These are phyloP conservation scores for Amazona guildingii DNA, from an alignment of 2,113 vertebrate species.

Conservation along the genomic window DNA sequence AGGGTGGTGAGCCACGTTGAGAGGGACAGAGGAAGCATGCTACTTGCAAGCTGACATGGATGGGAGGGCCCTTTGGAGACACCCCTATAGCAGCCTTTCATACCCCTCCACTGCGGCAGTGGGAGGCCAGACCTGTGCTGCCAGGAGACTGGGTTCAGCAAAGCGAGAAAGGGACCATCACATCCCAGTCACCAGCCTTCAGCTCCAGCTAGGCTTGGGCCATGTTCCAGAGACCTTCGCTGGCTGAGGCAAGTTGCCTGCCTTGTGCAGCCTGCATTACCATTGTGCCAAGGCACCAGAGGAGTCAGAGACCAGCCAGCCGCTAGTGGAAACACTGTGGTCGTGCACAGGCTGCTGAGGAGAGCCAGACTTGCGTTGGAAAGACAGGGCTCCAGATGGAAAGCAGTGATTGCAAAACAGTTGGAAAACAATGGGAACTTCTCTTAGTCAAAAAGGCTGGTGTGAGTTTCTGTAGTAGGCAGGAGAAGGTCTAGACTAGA, in stretches of 20 bases:
- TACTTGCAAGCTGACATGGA: background rate
- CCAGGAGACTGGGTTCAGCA: background rate
- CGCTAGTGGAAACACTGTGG: background rate
- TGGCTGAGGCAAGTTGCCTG: background rate
- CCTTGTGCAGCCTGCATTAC: background rate
- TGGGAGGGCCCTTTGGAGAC: background rate
- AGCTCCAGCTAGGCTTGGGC: background rate
- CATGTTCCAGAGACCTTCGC: background rate
- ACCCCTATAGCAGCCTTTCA: background rate
- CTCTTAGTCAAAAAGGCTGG: background rate
- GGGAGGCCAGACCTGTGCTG: background rate
- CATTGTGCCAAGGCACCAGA: accelerated
- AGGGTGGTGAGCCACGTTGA: background rate
- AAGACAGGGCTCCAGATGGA: background rate
- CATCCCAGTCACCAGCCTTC: background rate
- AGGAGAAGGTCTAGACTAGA: background rate
- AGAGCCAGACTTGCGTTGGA: background rate
- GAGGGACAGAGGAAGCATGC: background rate
- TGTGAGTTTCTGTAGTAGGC: background rate
- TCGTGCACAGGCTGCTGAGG: background rate
- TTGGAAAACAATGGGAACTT: background rate
- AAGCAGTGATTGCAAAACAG: background rate
- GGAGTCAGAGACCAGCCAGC: background rate
- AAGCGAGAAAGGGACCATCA: background rate
- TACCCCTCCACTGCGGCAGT: background rate